These are phyloP conservation scores for Pseudomyrmex sp. DNA, from an alignment of 1,140 invertebrate genomes.

Conservation along the genomic window DNA sequence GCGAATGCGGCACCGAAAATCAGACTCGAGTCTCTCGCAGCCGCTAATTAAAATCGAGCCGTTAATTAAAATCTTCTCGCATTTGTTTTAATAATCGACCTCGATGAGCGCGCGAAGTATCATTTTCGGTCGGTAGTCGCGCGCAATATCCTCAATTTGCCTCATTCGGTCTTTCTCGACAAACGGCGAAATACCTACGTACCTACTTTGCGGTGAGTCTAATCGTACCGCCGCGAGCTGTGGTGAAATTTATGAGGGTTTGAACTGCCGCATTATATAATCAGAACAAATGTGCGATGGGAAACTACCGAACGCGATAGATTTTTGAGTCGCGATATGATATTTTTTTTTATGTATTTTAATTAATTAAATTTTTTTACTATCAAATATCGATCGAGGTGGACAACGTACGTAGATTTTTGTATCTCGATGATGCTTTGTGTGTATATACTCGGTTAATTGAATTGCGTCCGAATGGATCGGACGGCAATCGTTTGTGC, in stretches of 20 bases:
- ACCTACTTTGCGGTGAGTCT: constrained; percentile 23
- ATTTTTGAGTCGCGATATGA: constrained; percentile 56
- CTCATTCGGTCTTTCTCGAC: constrained; percentile 30
- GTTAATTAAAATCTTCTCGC: constrained; percentile 44
- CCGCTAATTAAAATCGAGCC: constrained; percentile 31
- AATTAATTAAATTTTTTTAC: too few species aligned
- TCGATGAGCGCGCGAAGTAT: background rate
- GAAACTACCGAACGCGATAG: constrained; percentile 14
- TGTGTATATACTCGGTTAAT: constrained; percentile 57
- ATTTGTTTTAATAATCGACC: constrained; percentile 41
- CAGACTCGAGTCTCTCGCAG: background rate
- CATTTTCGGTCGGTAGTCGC: constrained; percentile 30
- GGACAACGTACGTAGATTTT: too few species aligned
- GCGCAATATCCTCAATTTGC: constrained; percentile 38
- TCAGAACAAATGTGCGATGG: constrained; percentile 41
- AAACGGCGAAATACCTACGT: constrained; percentile 4
- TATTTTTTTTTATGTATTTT: too few species aligned
- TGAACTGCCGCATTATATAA: constrained; percentile 52
- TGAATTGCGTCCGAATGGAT: constrained; percentile 67
- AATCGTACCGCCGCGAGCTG: constrained; percentile 43
- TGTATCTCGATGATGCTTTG: constrained; percentile 25
- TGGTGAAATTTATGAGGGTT: constrained; percentile 50
- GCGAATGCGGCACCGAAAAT: constrained; percentile 5
- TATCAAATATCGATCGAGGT: too few species aligned
- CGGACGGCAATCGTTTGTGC: constrained; percentile 25